These are phyloP conservation scores for Ostrea edulis DNA, from an alignment of 1,140 invertebrate species.

Conservation along the genomic window DNA sequence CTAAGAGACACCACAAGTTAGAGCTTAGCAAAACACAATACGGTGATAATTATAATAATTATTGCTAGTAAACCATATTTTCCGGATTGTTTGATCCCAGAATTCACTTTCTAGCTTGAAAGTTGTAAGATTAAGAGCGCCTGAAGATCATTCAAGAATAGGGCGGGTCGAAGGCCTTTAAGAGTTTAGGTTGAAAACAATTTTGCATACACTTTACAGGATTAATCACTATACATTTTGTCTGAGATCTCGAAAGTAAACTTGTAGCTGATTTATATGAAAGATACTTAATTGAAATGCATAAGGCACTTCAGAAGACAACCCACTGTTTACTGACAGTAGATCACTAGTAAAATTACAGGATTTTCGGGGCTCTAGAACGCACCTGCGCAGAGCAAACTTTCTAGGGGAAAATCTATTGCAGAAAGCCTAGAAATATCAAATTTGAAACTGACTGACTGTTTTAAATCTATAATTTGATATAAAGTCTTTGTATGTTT, in stretches of 20 bases:
- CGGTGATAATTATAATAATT: not conserved
- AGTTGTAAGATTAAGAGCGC: not conserved
- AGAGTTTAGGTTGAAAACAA: not conserved
- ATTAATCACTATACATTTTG: not conserved
- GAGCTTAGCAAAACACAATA: conserved; percentile 20
- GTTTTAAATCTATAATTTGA: not conserved
- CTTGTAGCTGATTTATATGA: no score
- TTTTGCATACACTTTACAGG: not conserved
- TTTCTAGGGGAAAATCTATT: not conserved
- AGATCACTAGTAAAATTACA: not conserved
- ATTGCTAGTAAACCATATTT: not conserved
- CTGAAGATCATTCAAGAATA: not conserved
- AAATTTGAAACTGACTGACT: no score
- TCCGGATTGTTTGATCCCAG: not conserved
- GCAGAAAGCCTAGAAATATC: not conserved
- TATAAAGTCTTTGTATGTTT: not conserved
- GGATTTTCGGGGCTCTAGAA: not conserved
- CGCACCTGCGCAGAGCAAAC: not conserved
- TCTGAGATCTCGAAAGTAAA: not conserved
- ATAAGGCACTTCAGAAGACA: not conserved
- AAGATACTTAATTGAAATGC: not conserved
- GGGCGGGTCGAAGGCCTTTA: not conserved
- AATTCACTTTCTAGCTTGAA: not conserved
- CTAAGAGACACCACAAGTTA: not conserved
- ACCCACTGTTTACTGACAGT: not conserved